These are phyloP conservation scores for Drosophila bocqueti DNA, from an alignment of 1,140 invertebrate genomes.

Conservation along the genomic window DNA sequence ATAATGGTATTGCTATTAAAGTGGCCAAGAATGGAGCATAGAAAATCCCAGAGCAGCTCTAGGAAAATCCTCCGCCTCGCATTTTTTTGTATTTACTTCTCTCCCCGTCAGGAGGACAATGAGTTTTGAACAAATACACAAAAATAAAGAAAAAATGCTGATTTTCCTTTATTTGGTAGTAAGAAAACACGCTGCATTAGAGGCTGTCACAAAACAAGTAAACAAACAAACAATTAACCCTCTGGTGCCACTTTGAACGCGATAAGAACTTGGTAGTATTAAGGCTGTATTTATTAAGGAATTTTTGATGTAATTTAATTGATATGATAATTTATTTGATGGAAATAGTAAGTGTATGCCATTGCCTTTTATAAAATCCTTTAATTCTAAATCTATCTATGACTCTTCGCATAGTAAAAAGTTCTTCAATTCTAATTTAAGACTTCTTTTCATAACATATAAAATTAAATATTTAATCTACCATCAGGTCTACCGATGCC, in stretches of 20 bases:
- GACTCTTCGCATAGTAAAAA: not conserved
- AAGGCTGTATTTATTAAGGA: not conserved
- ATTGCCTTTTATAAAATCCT: no score
- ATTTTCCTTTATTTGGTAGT: constrained; percentile 8
- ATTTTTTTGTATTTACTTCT: not conserved
- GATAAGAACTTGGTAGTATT: not conserved
- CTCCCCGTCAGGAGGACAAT: constrained; percentile 35
- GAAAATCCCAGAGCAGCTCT: constrained; percentile 12
- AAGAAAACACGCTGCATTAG: constrained; percentile 31
- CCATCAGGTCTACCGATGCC: no score
- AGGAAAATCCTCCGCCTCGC: constrained; percentile 2
- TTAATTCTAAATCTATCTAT: no score
- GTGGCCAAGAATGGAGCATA: constrained; percentile 22
- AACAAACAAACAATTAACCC: constrained; percentile 64
- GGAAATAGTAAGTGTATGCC: no score
- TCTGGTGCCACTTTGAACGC: constrained; percentile 6
- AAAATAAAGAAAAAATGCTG: constrained; percentile 43
- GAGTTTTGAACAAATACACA: constrained; percentile 51
- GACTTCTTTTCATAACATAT: not conserved
- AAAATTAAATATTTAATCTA: not conserved
- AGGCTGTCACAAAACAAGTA: constrained; percentile 28
- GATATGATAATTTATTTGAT: no score
- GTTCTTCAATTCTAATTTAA: not conserved
- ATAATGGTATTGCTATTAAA: constrained; percentile 62
- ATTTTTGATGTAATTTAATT: not conserved